Base-by-base conservation (phyloP, 2,113 vertebrate genomes). In the Burhinus oedicnemus region DNA sequence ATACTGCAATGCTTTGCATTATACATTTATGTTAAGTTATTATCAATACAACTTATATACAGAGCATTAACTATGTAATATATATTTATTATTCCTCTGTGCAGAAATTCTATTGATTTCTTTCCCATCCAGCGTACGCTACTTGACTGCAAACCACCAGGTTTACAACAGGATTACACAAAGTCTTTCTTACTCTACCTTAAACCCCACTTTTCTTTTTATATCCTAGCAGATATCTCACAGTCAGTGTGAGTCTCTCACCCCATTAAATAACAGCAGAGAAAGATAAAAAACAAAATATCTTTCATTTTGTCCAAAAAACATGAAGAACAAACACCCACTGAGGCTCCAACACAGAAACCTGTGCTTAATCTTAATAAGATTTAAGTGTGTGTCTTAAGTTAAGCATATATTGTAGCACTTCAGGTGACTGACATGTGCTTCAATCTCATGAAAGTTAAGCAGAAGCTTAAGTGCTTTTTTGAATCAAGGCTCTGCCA, bases 21-120 rank as follows among this genome's bases (percentile, higher is more conserved):
- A 94, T 26, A 78, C 79, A 60, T 75, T 91, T 85, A 72, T 36
- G 81, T 91, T 83, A 94, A 83, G 55, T 89, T 95, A 83, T 86
- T 95, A 95, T 83, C 87, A 90, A 95, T 91, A 83, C 54, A 91
- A n/a, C 70, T 88, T 79, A 66, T 57, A 83, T 52, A 86, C 55
- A 88, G 75, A 30, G 74, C 82, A 96, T 95, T 94, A 97, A 86
- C 93, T 80, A 72, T 8, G 38, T 68, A 82, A 84, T 82, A 79
- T 65, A 36, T 91, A 93, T 91, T 85, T 96, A 87, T 91, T 93
- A 91, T 51, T 87, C 32, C 87, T 80, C 81, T 66, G 45, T 51
- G 72, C 70, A 85, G 77, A 82, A 87, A 87, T 74, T 61, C 62
- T 72, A 87, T 91, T 74, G 89, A 93, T 95, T 89, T 93, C 58